phyloP scores from a whole-genome alignment of 2,888 invertebrate species.

The Tenthredo scrophulariae region DNA sequence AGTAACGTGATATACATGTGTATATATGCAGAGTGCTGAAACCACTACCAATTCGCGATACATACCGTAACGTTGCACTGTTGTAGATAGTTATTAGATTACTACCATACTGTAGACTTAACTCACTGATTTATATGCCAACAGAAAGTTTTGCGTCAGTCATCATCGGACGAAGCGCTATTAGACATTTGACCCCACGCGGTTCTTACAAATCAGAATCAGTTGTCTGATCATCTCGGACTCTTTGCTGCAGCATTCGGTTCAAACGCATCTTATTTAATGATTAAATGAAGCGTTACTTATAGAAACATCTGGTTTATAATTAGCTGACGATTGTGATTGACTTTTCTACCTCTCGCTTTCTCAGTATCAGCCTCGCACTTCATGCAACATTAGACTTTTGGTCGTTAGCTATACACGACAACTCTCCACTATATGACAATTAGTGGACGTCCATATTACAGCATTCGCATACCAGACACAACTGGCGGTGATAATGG shows the following conservation, averaged over 20 bases:
- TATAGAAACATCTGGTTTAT: background rate
- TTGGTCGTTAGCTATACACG: background rate
- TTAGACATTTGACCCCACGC: background rate
- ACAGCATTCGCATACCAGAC: background rate
- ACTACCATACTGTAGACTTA: background rate
- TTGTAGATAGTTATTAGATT: background rate
- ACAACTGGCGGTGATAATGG: background rate
- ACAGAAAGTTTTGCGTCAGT: background rate
- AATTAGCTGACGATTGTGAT: background rate
- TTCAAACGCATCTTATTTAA: background rate
- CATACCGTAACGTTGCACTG: background rate
- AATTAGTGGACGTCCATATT: background rate
- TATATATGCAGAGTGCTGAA: background rate
- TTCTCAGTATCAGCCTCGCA: background rate
- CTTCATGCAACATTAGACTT: background rate
- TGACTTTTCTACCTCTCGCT: background rate
- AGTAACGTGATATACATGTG: background rate
- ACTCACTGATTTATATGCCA: background rate
- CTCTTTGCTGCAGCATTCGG: background rate
- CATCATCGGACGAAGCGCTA: background rate
- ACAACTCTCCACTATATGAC: background rate
- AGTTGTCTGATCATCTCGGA: constrained; percentile 5
- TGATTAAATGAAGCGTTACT: background rate
- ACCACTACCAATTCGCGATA: constrained; percentile 5
- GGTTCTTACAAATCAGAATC: constrained; percentile 24